Conservation (phyloP, 2,797 vertebrate species). For the Sarcoramphus papa region DNA sequence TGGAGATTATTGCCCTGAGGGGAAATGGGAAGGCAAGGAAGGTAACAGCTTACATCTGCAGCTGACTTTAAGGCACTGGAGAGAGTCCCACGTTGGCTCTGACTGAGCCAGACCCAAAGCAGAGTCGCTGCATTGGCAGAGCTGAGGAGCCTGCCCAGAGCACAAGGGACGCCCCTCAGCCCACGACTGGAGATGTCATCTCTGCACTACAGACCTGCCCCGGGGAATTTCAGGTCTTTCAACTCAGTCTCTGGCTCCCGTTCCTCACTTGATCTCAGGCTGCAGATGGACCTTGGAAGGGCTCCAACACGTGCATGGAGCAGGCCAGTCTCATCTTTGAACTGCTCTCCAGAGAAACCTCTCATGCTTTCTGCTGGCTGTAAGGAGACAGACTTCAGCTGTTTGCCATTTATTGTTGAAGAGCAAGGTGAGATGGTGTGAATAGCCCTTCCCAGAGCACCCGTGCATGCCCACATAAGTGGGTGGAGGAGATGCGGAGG, state of each 20-base stretch:
- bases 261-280: neutral
- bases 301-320: neutral
- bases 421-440: neutral
- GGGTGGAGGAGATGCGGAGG: neutral
- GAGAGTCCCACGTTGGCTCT: neutral
- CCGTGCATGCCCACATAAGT: accelerated
- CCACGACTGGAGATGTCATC: accelerated
- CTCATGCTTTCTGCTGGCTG: accelerated
- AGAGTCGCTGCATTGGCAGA: accelerated
- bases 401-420: neutral
- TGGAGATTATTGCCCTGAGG: constrained; percentile 19
- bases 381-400: neutral
- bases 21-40: neutral
- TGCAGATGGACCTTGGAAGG: neutral
- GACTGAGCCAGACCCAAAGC: neutral
- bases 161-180: neutral
- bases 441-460: neutral
- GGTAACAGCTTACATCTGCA: neutral
- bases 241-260: neutral
- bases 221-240: neutral
- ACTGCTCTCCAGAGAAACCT: neutral
- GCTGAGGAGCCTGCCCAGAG: neutral
- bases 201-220: neutral
- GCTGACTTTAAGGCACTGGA: neutral
- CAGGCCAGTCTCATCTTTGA: neutral